Conservation (phyloP, 1,140 invertebrate genomes). For the Achroia grisella region DNA sequence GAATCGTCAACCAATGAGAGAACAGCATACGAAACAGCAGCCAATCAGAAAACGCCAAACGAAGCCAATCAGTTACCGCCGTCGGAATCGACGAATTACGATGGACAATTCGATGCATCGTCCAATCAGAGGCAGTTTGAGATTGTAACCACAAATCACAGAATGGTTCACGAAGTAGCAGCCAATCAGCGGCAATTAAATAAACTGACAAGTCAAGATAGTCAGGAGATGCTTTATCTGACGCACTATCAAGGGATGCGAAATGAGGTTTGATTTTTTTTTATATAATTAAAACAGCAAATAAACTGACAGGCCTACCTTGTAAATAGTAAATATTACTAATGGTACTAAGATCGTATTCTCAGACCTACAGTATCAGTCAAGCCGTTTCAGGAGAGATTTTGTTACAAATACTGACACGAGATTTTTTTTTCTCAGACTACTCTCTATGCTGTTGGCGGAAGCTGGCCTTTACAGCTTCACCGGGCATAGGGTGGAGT, state of each 20-base stretch:
- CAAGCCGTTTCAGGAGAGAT: too few relatives aligned
- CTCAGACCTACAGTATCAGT: too few relatives aligned
- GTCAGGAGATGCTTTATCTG: slow-evolving; percentile 23
- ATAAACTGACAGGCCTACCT: too few relatives aligned
- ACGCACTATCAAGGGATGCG: slow-evolving; percentile 31
- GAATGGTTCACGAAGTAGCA: slow-evolving; percentile 2
- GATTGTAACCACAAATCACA: slow-evolving; percentile 20
- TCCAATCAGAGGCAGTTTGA: slow-evolving; percentile 20
- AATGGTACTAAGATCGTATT: too few relatives aligned
- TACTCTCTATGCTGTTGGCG: too few relatives aligned
- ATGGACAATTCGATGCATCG: slow-evolving; percentile 2
- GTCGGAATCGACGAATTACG: not conserved
- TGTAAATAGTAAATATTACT: too few relatives aligned
- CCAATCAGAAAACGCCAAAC: slow-evolving; percentile 14
- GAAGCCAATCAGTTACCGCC: slow-evolving; percentile 9
- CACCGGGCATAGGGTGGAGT: too few relatives aligned
- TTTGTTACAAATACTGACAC: too few relatives aligned
- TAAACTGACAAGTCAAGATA: slow-evolving; percentile 16
- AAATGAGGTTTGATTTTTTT: slow-evolving; percentile 28
- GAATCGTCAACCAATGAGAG: slow-evolving; percentile 1
- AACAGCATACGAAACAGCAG: slow-evolving; percentile 2
- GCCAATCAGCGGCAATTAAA: slow-evolving; percentile 4
- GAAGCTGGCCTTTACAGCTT: too few relatives aligned
- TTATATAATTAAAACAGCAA: too few relatives aligned
- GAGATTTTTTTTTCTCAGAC: too few relatives aligned